Evolutionary conservation across 2,888 invertebrate species (phyloP), one percentile per base, ranked within the genome.

Genomic region (Phorcus lineatus): DNA sequence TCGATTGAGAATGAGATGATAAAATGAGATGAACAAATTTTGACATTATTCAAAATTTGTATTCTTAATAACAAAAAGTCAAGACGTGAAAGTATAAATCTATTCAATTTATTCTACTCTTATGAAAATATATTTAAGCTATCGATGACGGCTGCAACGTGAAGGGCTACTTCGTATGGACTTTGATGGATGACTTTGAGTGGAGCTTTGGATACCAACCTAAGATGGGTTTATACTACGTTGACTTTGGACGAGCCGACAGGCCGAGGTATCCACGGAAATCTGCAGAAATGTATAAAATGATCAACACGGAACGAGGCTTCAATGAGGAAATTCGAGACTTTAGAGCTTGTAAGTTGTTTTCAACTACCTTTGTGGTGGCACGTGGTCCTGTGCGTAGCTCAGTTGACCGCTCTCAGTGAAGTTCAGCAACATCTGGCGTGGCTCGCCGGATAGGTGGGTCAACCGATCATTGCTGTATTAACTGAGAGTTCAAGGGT

Each of bases 101-200:
- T 4, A 36, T 4, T 36, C 4, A 36, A 36, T n/a, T n/a, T n/a
- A n/a, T n/a, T n/a, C 36, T 36, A 7, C 36, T 36, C 2, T 36
- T 2, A 36, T 36, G 7, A 4, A 7, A 36, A 4, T 47, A 47
- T 47, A 47, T 47, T 47, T 13, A 6, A 88, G 88, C 88, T 9
- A 85, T 85, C 3, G 80, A 78, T 11, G 90, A 91, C 77, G 89
- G 90, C 0, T 89, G 90, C 62, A 89, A 91, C 36, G 89, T 94
- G 4, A 90, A 89, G 22, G 96, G 95, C 0, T 97, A 96, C 89
- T 95, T 96, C 0, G 95, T 95, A 78, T 97, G 96, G 96, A 96
- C 96, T 86, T 93, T 97, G 19, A 94, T 97, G 92, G 97, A 97
- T 89, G 96, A 96, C 90, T 96, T 96, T 92, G 97, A 97, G 91